Evolutionary conservation across 1,140 invertebrate species (phyloP), one percentile per base, ranked within the genome.

Genomic region (Drosophila pachea): DNA sequence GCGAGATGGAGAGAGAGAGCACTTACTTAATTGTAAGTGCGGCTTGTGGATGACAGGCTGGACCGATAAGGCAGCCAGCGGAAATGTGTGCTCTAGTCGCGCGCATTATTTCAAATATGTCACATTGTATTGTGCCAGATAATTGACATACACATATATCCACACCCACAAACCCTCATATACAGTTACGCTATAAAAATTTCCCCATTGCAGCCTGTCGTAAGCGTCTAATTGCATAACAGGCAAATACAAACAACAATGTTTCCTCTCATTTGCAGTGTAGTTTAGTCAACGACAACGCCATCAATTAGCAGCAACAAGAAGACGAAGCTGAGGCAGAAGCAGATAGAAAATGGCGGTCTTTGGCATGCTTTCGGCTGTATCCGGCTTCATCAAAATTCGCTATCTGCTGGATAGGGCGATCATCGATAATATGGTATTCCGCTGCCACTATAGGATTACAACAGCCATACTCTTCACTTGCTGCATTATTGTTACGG

Each of bases 401-500:
- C 94, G 95, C 86, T 95, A 94, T 91, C 91, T 96, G 54, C 92
- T 95, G 83, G 95, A 96, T 92, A 95, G 95, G 88, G 95, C 95
- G 59, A 91, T 95, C 65, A 97, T 97, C 77, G 96, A 97, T 90
- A 97, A 97, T 88, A 94, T 95, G 92, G 93, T 96, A 6, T 98
- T 97, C 91, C 91, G 96, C 63, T 94, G 96, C 70, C 96, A 97
- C 87, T 98, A 97, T 88, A 92, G 95, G 89, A 93, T 97, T 82
- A 97, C 97, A 0, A 94, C 95, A 31, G 94, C 96, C 36, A 94
- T 97, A 75, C 91, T 97, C 9, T 96, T 97, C 87, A 92, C 95
- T 11, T 95, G 93, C 90, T 97, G 95, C 89, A 94, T 97, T 73
- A 93, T 97, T 56, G 94, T 97, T 33, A 96, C 96, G 5, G 95